phyloP scores from a whole-genome alignment of 2,888 invertebrate species.

The Macrosiphum euphorbiae region DNA sequence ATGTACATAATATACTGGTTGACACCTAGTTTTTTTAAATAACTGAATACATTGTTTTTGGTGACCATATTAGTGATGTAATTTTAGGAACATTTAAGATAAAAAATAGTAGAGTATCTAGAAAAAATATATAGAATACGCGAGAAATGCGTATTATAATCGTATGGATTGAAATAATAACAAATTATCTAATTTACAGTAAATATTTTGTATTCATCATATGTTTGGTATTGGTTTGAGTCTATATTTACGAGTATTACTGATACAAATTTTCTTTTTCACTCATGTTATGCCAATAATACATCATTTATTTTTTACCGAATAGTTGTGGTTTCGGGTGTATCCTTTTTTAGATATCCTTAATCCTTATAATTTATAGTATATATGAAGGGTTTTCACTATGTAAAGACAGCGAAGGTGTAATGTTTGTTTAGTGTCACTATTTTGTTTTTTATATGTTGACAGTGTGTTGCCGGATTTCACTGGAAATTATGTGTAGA shows the following conservation, averaged over 20 bases:
- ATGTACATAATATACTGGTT: background rate
- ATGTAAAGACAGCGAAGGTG: background rate
- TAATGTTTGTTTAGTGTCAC: background rate
- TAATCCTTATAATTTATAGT: background rate
- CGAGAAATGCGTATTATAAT: background rate
- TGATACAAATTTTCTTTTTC: background rate
- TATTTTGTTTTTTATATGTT: background rate
- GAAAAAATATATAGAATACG: background rate
- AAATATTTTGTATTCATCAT: background rate
- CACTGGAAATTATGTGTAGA: background rate
- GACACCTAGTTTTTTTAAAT: background rate
- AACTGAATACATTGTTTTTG: background rate
- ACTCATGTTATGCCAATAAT: background rate
- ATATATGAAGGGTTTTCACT: background rate
- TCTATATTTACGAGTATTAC: background rate
- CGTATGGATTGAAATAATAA: background rate
- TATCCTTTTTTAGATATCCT: background rate
- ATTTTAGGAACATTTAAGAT: background rate
- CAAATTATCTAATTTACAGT: background rate
- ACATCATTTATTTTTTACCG: background rate
- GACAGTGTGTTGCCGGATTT: background rate
- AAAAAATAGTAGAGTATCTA: background rate
- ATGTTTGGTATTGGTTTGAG: background rate
- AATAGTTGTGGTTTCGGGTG: background rate
- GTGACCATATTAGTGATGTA: background rate